Base-by-base conservation (phyloP, 2,797 vertebrate species). In the Gambusia yucatana region DNA sequence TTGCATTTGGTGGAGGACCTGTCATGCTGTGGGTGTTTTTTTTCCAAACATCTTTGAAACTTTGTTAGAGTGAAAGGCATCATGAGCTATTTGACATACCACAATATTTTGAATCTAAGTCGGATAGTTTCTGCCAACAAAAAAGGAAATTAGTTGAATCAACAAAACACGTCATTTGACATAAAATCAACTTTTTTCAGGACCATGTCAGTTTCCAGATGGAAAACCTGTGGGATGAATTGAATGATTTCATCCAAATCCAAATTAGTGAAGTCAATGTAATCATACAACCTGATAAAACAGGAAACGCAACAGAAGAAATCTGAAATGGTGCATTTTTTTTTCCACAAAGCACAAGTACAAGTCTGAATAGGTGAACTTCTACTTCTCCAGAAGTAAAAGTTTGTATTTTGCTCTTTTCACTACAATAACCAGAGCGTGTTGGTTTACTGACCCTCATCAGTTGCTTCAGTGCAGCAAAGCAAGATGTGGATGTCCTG, bases 401-500 rank as follows among this genome's bases (percentile, higher is more conserved):
- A 52, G 50, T n/a, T 75, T 71, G 67, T 43, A 59, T 43, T 20
- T 72, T 81, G 7, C 17, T 65, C 63, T 36, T 36, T 65, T 22
- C 17, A 39, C 36, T 3, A 65, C 33, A 65, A 39, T 39, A 39
- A 63, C 33, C 61, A 65, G 22, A 50, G 0, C 1, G 4, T 39
- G 63, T 75, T 25, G 43, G 17, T 61, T 33, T 33, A 17, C 28
- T 33, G 28, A 61, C 59, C 59, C 30, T 33, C 30, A 61, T 61
- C 28, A 33, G 30, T 77, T 78, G 36, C 41, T 7, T 65, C 14
- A 5, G 25, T 65, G 25, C 70, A 28, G 20, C 75, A 73, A 16
- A 39, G 47, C 2, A 77, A 79, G 63, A 83, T 73, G 69, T 47
- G 70, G 48, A 50, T 33, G 39, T 50, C 25, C 61, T 75, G 5